Evolutionary conservation across 2,888 invertebrate species (phyloP).

Genomic region (Thysanoteuthis rhombus): DNA sequence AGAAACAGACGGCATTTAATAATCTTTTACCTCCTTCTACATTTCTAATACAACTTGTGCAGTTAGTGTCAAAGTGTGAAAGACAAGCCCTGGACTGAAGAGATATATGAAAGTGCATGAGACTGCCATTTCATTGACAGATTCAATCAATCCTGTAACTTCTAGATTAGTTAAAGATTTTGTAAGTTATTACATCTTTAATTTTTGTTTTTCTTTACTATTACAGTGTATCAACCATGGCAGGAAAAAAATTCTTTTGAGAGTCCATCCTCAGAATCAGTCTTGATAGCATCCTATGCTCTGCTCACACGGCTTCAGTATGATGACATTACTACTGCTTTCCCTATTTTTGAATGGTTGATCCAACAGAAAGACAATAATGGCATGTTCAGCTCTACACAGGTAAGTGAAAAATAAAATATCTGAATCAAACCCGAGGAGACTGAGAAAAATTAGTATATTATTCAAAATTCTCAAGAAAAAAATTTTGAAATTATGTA

Average conservation of each 20-base stretch:
- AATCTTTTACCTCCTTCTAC: no score
- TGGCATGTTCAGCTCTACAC: slow-evolving; percentile 18
- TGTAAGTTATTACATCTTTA: not conserved
- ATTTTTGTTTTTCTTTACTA: not conserved
- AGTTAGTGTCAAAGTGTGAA: no score
- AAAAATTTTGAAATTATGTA: no score
- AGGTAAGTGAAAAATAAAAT: not conserved
- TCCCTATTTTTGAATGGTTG: slow-evolving; percentile 1
- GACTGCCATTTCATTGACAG: no score
- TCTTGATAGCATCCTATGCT: not conserved
- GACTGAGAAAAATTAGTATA: no score
- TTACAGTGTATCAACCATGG: not conserved
- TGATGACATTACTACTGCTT: not conserved
- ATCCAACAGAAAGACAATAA: slow-evolving; percentile 12
- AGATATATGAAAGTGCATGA: no score
- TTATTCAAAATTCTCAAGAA: no score
- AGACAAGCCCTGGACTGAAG: no score
- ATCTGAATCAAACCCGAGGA: not conserved
- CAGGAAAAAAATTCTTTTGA: not conserved
- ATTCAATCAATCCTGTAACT: no score
- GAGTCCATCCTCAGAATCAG: not conserved
- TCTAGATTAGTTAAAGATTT: not conserved
- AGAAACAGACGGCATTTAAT: no score
- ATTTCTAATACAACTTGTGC: no score
- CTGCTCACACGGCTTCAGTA: not conserved